Percentiles rank a stretch among this genome's conserved stretches.
Conservation (phyloP, 1,140 invertebrate genomes). For the Scaptomyza pallida region DNA sequence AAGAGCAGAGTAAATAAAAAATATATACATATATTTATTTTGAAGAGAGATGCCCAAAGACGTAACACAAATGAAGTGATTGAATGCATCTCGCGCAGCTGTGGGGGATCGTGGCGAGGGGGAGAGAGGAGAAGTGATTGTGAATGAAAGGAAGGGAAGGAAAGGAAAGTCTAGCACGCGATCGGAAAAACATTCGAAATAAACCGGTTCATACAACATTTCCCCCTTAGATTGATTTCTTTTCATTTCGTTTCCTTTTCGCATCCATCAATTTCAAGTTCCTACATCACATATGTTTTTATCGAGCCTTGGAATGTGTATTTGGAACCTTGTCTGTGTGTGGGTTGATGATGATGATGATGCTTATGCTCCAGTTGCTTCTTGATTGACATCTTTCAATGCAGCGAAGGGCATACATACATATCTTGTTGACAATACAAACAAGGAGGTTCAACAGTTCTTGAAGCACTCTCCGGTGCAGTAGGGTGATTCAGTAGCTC, state of each 20-base stretch:
- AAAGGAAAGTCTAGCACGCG: conserved; percentile 56
- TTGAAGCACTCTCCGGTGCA: neutral
- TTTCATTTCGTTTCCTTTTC: conserved; percentile 64
- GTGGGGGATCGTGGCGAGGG: conserved; percentile 5
- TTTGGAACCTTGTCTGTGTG: conserved; percentile 5
- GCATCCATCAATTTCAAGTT: conserved; percentile 57
- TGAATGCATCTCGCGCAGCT: conserved; percentile 66
- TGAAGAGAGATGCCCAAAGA: conserved; percentile 52
- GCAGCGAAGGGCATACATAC: conserved; percentile 9
- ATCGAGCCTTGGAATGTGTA: neutral
- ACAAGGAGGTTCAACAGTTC: conserved; percentile 2
- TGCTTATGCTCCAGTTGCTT: conserved; percentile 25
- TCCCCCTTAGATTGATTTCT: conserved; percentile 65
- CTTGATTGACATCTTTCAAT: conserved; percentile 50
- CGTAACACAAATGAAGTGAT: conserved; percentile 78
- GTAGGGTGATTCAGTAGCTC: neutral
- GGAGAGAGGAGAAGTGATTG: neutral
- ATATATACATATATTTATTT: conserved; percentile 1
- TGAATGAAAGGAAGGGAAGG: neutral
- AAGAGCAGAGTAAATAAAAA: conserved; percentile 81
- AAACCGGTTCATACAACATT: conserved; percentile 19
- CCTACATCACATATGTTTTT: conserved; percentile 42
- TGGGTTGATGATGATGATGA: neutral
- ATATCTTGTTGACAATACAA: conserved; percentile 35
- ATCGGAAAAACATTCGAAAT: conserved; percentile 23